Evolutionary conservation across 2,113 vertebrate genomes (phyloP).

Genomic region (Fulica atra): DNA sequence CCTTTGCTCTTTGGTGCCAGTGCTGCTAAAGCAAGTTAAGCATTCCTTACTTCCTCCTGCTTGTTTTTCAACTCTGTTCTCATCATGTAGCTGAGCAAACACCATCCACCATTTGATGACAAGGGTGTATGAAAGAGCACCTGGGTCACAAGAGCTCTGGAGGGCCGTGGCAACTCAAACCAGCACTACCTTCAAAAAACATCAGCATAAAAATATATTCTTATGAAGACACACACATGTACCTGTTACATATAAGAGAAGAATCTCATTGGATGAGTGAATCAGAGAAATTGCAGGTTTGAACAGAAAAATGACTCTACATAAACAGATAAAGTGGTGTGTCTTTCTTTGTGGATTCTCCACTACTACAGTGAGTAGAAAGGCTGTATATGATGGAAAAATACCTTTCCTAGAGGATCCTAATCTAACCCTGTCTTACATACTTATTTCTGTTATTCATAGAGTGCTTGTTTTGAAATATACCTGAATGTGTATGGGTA

Average conservation of each 20-base stretch:
- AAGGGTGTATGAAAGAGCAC: not conserved
- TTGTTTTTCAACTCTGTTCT: not conserved
- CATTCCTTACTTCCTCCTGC: not conserved
- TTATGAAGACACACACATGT: not conserved
- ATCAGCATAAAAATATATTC: not conserved
- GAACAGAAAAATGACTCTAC: not conserved
- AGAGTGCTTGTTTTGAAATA: not conserved
- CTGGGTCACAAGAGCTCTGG: not conserved
- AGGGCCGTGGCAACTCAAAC: not conserved
- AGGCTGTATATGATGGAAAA: not conserved
- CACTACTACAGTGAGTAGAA: not conserved
- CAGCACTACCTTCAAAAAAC: not conserved
- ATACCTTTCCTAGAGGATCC: not conserved
- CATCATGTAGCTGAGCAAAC: not conserved
- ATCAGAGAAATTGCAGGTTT: not conserved
- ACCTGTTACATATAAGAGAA: not conserved
- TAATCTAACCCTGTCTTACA: not conserved
- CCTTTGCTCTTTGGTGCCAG: not conserved
- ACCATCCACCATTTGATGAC: not conserved
- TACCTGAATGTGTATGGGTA: not conserved
- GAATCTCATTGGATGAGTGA: not conserved
- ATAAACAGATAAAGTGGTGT: not conserved
- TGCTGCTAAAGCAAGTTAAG: not conserved
- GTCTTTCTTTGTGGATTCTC: not conserved
- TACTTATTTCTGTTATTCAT: not conserved